A percentile compares a stretch with the other conserved stretches of the same genome.
Evolutionary conservation across 2,888 invertebrate species (phyloP).

Genomic region (Thyatira batis): DNA sequence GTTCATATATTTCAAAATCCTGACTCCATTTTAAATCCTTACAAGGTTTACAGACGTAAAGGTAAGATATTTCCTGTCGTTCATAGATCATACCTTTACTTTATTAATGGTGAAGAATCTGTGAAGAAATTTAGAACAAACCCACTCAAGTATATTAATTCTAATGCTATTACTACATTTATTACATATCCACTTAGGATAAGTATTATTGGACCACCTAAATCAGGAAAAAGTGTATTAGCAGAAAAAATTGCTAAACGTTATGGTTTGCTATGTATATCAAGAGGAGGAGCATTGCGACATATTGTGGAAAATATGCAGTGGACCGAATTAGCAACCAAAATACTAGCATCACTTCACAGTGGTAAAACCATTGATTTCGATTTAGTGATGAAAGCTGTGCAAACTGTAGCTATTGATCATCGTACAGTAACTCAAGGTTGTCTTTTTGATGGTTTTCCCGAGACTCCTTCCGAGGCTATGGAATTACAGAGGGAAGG

Average conservation of each 20-base stretch:
- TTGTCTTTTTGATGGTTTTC: slow-evolving; percentile 85
- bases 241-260: slow-evolving; percentile 77
- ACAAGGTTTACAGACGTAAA: slow-evolving; percentile 61
- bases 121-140: slow-evolving; percentile 75
- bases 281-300: slow-evolving; percentile 78
- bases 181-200: slow-evolving; percentile 79
- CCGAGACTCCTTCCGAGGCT: slow-evolving; percentile 74
- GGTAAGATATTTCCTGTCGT: slow-evolving; percentile 79
- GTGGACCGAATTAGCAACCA: slow-evolving; percentile 75
- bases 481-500: slow-evolving; percentile 72
- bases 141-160: slow-evolving; percentile 80
- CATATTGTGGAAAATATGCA: slow-evolving; percentile 71
- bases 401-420: slow-evolving; percentile 78
- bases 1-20: slow-evolving; percentile 81
- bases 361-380: slow-evolving; percentile 67
- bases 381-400: slow-evolving; percentile 73
- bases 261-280: slow-evolving; percentile 80
- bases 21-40: slow-evolving; percentile 73
- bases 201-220: slow-evolving; percentile 83
- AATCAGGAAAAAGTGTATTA: slow-evolving; percentile 83
- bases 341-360: slow-evolving; percentile 59
- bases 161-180: slow-evolving; percentile 61
- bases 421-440: slow-evolving; percentile 77
- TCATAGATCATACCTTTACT: slow-evolving; percentile 84
- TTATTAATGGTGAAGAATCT: slow-evolving; percentile 73